phyloP scores from a whole-genome alignment of 2,888 invertebrate species.

The Mesorhabditis sp. region DNA sequence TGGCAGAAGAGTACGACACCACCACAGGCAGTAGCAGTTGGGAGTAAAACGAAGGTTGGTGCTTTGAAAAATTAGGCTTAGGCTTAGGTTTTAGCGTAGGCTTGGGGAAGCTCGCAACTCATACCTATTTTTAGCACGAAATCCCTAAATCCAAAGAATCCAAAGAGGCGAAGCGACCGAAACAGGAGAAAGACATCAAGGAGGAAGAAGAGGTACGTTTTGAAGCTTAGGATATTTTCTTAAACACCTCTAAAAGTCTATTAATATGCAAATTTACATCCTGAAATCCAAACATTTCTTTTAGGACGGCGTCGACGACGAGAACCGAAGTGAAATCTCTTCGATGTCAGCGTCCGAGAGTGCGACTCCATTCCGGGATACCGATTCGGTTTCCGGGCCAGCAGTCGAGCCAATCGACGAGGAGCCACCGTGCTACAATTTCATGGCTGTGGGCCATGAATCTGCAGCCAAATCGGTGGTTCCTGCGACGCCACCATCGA shows the following conservation, averaged over 20 bases:
- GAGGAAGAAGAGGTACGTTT: too few species aligned
- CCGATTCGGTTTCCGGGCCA: not conserved
- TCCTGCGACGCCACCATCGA: not conserved
- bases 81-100: too few species aligned
- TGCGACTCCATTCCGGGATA: not conserved
- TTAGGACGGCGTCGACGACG: not conserved
- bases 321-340: not conserved
- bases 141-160: too few species aligned
- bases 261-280: not conserved
- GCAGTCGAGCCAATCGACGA: slow-evolving; percentile 1
- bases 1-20: slow-evolving; percentile 6
- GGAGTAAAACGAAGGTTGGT: too few species aligned
- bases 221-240: too few species aligned
- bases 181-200: too few species aligned
- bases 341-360: not conserved
- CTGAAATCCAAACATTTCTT: not conserved
- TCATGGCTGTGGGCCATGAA: not conserved
- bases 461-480: not conserved
- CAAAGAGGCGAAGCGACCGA: too few species aligned
- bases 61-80: too few species aligned
- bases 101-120: too few species aligned
- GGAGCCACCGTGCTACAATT: slow-evolving; percentile 5
- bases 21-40: not conserved
- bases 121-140: too few species aligned
- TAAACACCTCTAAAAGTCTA: too few species aligned